Conservation (phyloP, 2,888 invertebrate species). For the Scaptomyza caliginosa region DNA sequence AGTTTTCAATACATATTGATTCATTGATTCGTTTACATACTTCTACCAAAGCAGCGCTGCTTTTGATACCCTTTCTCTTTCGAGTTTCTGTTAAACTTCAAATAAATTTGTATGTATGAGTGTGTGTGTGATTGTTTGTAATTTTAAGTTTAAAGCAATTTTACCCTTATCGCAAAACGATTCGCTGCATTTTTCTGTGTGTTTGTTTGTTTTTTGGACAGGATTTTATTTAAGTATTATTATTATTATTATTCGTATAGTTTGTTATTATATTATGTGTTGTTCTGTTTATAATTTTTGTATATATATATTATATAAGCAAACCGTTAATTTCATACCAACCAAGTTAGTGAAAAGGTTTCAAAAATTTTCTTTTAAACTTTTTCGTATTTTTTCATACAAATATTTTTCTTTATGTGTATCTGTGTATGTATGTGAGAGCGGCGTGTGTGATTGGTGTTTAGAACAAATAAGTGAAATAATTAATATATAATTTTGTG, state of each 20-base stretch:
- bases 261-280: conserved; percentile 44
- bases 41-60: conserved; percentile 77
- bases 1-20: conserved; percentile 51
- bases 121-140: neutral
- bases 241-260: conserved; percentile 56
- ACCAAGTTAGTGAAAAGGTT: conserved; percentile 70
- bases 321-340: conserved; percentile 78
- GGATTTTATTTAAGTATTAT: conserved; percentile 16
- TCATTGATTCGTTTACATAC: conserved; percentile 60
- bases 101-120: conserved; percentile 25
- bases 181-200: conserved; percentile 37
- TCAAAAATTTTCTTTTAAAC: conserved; percentile 32
- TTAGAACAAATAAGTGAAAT: conserved; percentile 33
- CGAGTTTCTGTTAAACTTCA: conserved; percentile 5
- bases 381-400: conserved; percentile 28
- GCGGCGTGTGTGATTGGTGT: conserved; percentile 2
- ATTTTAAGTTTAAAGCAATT: conserved; percentile 30
- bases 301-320: conserved; percentile 70
- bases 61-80: conserved; percentile 18
- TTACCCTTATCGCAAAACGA: conserved; percentile 26
- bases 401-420: conserved; percentile 22
- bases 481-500: neutral
- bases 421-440: neutral
- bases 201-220: conserved; percentile 6
- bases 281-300: conserved; percentile 24